Base-by-base conservation (phyloP, 2,113 vertebrate genomes). In the Fregata magnificens region DNA sequence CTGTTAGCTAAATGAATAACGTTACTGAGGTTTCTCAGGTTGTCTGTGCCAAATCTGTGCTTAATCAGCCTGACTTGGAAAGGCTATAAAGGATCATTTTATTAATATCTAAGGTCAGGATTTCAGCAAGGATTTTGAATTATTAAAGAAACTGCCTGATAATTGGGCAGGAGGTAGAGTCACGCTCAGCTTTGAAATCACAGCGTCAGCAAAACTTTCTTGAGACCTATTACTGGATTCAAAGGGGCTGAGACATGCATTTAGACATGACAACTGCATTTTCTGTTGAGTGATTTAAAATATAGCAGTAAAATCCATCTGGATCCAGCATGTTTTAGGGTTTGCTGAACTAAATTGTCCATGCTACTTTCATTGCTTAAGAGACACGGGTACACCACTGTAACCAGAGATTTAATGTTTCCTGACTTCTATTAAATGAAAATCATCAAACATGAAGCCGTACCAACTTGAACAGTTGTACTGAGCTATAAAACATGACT, bases 1-100 rank as follows among this genome's bases (percentile, higher is more conserved):
- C 83, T 70, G 85, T 92, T 96, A 86, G 93, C 95, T 92, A 96
- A 96, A 95, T 92, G 79, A 94, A 93, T 94, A 97, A 88, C 4
- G 2, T 81, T 95, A 89, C 92, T 81, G 62, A 97, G 84, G 91
- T 88, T 97, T 96, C 93, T 95, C 94, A 93, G 86, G 87, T 93
- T 90, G 56, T 49, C 82, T 55, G 31, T 90, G 94, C 94, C 94
- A 97, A 94, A 96, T 94, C 63, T 94, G 66, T 94, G 66, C 91
- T 97, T 97, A 96, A 96, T 93, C 11, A 7, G 92, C 88, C 91
- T 95, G 66, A 83, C 80, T 94, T 95, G 82, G 76, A 95, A 91
- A 88, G 44, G 73, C 71, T 96, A n/a, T 66, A 95, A 94, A 91
- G 67, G 84, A 95, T 93, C 78, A 18, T 93, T 97, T 95, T 90